Base-by-base conservation (phyloP, 92 coral and sea anemone species). In the Epizoanthus scotinus region DNA sequence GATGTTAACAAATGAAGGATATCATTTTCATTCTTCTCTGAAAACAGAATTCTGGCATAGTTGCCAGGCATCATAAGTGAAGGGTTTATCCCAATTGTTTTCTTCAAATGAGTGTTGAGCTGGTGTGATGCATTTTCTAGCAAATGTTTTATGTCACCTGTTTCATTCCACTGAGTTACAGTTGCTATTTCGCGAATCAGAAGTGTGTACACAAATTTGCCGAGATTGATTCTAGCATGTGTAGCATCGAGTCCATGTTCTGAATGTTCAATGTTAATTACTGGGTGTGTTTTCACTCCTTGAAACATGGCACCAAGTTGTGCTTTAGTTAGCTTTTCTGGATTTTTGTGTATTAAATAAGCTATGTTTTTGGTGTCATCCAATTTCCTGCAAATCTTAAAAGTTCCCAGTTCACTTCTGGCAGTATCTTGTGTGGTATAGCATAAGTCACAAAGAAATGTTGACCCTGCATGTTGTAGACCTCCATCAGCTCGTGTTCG, bases 401-500 rank as follows among this genome's bases (percentile, higher is more conserved):
- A 75, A 53, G 42, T 60, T 60, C 65, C 65, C 25, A 60, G 65
- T 28, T 60, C 31, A 21, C 29, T 21, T 28, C 13, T 60, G 44
- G 81, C 81, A 53, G 81, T 75, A 20, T 75, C 36, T 38, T 53
- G 54, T 21, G 81, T 75, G 9, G 81, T 54, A 20, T 75, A 38
- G 17, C 68, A 75, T 44, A 75, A 25, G 54, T 50, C 58, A 55
- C 84, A 79, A 15, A 79, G 29, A 20, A 1, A 60, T 21, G 49
- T 42, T 42, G 86, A 72, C 58, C 86, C 86, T 17, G 86, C 86
- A 55, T 81, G 81, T 70, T 74, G 87, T 36, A 73, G 34, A 25
- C 82, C 87, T 38, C 87, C 82, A 74, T 83, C 87, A 83, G 75
- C 58, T 22, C 82, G 47, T 24, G 87, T 21, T 50, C 82, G 29